Evolutionary conservation across 2,797 vertebrate genomes (phyloP).

Genomic region (Lacerta viridis): DNA sequence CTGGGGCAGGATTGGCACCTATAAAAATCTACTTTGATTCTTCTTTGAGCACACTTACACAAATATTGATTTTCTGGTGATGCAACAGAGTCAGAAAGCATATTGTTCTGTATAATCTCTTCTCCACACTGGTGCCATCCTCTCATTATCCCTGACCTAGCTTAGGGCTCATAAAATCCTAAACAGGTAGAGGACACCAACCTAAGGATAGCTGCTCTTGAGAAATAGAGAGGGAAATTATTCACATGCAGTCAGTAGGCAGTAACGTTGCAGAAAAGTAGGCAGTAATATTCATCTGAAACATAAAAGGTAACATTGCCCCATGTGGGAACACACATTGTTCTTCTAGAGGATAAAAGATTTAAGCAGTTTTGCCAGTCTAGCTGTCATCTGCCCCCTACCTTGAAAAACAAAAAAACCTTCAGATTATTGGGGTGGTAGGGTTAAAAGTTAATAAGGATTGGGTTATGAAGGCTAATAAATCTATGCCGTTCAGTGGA

Average conservation of each 20-base stretch:
- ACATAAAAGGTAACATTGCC: constrained; percentile 13
- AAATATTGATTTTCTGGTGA: neutral
- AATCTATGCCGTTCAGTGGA: constrained; percentile 68
- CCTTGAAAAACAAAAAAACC: neutral
- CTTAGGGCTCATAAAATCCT: too few relatives aligned
- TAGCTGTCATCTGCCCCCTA: neutral
- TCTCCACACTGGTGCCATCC: too few relatives aligned
- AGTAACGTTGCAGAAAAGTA: neutral
- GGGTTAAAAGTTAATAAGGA: constrained; percentile 67
- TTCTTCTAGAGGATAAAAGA: constrained; percentile 39
- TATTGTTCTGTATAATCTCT: neutral
- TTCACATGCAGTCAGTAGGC: too few relatives aligned
- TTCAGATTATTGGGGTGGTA: constrained; percentile 39
- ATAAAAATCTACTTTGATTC: neutral
- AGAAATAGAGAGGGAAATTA: neutral
- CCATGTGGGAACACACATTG: constrained; percentile 23
- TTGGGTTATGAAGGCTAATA: constrained; percentile 66
- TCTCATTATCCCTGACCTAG: too few relatives aligned
- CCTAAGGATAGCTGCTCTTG: neutral
- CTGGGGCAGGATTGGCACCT: neutral
- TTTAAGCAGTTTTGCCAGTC: constrained; percentile 20
- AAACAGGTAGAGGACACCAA: too few relatives aligned
- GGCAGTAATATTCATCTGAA: neutral
- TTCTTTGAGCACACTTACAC: neutral
- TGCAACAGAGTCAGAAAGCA: neutral